These are phyloP conservation scores for Aphelinus certus DNA, from an alignment of 1,140 invertebrate genomes.

Conservation along the genomic window DNA sequence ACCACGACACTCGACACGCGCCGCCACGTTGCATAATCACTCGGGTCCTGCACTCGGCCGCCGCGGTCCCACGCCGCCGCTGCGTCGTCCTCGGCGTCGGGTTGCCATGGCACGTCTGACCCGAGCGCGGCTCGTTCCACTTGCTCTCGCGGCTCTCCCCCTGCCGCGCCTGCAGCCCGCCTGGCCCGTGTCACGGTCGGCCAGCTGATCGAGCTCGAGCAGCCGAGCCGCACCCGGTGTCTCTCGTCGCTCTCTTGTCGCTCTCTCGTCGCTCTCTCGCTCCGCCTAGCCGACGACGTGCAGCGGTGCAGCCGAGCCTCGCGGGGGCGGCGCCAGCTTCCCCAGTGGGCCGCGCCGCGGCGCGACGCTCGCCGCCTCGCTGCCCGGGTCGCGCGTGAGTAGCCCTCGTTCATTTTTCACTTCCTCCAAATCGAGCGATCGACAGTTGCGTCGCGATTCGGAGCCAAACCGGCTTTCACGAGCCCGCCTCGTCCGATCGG, in stretches of 20 bases:
- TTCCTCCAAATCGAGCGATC: too few relatives aligned
- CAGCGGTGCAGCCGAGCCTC: too few relatives aligned
- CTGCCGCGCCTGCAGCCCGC: not conserved
- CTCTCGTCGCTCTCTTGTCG: constrained; percentile 22
- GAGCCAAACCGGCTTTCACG: too few relatives aligned
- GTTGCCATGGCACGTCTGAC: not conserved
- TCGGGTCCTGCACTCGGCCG: not conserved
- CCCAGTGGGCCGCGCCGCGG: too few relatives aligned
- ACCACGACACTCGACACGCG: too few relatives aligned
- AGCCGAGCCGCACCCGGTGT: not conserved
- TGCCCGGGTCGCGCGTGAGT: too few relatives aligned
- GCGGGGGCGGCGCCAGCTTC: too few relatives aligned
- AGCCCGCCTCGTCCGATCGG: too few relatives aligned
- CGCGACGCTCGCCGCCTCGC: too few relatives aligned
- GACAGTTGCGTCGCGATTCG: too few relatives aligned
- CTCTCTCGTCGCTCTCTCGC: not conserved
- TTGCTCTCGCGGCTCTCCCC: constrained; percentile 2
- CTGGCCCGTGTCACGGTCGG: not conserved
- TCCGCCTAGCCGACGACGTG: too few relatives aligned
- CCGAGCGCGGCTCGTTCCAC: constrained; percentile 16
- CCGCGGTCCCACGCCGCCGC: not conserved
- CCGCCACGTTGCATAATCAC: not conserved
- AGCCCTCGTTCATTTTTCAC: too few relatives aligned
- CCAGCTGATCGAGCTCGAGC: not conserved
- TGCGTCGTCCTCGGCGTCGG: not conserved